Conservation (phyloP, 35 echinoderm and acorn worm species). For the Eucidaris tribuloides region DNA sequence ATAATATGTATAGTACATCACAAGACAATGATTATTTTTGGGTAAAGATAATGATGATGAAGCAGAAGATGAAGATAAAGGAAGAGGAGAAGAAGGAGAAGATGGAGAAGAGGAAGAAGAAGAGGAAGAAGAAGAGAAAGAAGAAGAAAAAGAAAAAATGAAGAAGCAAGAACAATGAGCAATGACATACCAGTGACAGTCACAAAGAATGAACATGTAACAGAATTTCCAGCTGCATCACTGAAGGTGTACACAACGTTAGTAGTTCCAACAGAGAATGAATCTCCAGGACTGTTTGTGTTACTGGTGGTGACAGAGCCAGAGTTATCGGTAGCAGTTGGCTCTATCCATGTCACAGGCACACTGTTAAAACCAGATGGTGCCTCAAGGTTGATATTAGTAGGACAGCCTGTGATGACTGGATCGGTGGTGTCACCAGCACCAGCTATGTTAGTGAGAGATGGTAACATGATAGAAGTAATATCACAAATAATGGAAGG, state of each 20-base stretch:
- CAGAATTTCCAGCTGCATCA: conserved; percentile 41
- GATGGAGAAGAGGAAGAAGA: no score
- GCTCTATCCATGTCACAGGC: conserved; percentile 33
- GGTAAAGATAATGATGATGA: no score
- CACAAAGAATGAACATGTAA: conserved; percentile 39
- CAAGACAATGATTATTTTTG: no score
- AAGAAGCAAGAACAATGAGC: not conserved
- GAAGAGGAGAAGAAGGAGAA: no score
- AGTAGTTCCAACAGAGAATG: conserved; percentile 45
- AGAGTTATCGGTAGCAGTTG: conserved; percentile 64
- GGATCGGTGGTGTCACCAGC: conserved; percentile 33
- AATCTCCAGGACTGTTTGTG: conserved; percentile 30
- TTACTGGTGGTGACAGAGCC: not conserved
- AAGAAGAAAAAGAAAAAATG: not conserved
- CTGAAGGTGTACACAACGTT: conserved; percentile 60
- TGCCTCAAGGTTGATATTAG: not conserved
- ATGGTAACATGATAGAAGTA: no score
- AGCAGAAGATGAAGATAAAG: no score
- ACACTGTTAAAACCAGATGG: not conserved
- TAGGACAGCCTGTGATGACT: conserved; percentile 46
- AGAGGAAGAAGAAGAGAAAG: no score
- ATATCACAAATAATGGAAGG: no score
- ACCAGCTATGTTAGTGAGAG: no score
- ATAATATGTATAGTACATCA: no score
- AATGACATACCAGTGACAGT: conserved; percentile 2